Percentiles rank a stretch among this genome's conserved stretches.
Evolutionary conservation across 2,113 vertebrate species (phyloP).

Genomic region (Pycnonotus jocosus): DNA sequence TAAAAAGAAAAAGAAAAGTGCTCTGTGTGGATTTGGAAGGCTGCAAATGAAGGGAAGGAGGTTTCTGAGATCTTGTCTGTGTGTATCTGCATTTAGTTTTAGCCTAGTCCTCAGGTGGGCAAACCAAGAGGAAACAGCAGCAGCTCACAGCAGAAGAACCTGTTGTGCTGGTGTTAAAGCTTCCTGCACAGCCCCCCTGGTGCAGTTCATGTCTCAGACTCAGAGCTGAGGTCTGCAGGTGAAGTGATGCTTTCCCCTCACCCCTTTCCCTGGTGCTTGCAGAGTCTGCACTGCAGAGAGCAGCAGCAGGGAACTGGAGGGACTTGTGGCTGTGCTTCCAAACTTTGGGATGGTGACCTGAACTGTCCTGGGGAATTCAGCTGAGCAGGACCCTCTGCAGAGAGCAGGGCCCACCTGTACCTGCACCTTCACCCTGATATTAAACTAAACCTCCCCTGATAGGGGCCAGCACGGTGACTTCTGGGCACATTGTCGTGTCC

Average conservation of each 20-base stretch:
- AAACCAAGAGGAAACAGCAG: background rate
- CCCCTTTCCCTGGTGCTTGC: background rate
- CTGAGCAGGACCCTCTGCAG: background rate
- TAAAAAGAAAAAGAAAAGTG: too few relatives aligned
- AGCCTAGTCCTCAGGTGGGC: background rate
- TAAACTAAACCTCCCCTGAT: background rate
- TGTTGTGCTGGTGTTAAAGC: background rate
- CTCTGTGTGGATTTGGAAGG: background rate
- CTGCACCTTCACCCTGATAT: background rate
- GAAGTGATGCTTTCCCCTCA: background rate
- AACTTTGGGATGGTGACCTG: background rate
- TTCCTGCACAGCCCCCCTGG: background rate
- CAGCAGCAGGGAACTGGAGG: background rate
- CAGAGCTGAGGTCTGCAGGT: background rate
- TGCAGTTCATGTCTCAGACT: background rate
- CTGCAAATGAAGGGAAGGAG: background rate
- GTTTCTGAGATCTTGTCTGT: background rate
- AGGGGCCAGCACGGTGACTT: background rate
- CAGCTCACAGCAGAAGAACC: background rate
- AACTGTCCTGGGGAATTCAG: background rate
- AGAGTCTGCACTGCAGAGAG: background rate
- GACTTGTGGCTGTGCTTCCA: background rate
- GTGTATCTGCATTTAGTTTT: background rate
- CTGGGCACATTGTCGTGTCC: fast-evolving
- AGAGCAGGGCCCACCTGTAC: background rate